phyloP scores from a whole-genome alignment of 2,113 vertebrate genomes.

The Fulica atra region DNA sequence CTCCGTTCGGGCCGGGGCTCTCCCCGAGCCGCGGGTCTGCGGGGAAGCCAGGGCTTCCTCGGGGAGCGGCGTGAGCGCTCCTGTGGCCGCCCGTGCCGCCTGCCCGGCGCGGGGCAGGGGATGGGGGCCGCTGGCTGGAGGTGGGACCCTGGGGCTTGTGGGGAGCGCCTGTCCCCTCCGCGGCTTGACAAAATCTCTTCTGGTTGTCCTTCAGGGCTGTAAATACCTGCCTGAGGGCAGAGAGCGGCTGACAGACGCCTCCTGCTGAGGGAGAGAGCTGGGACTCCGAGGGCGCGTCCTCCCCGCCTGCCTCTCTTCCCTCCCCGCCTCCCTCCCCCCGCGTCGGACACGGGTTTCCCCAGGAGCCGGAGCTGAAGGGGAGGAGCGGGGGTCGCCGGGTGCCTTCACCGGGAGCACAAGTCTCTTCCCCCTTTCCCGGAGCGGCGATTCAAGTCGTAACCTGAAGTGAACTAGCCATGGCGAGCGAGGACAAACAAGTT shows the following conservation, averaged over 20 bases:
- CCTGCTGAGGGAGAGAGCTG: neutral
- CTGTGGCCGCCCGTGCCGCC: neutral
- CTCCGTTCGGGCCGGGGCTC: neutral
- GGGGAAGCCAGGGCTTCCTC: neutral
- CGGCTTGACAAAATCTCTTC: neutral
- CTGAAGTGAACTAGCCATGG: slow-evolving; percentile 60
- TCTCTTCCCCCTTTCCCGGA: no score
- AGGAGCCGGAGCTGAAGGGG: neutral
- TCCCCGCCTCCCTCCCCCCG: neutral
- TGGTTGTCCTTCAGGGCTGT: slow-evolving; percentile 1
- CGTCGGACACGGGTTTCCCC: neutral
- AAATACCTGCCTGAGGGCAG: neutral
- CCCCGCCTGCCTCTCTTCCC: neutral
- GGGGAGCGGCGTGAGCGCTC: neutral
- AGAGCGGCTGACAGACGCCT: neutral
- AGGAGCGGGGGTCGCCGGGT: neutral
- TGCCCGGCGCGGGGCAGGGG: no score
- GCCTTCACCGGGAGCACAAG: neutral
- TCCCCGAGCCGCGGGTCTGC: neutral
- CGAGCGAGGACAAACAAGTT: slow-evolving; percentile 68
- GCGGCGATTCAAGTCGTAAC: neutral
- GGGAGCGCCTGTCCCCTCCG: neutral
- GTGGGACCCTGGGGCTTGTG: neutral
- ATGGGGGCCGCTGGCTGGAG: neutral
- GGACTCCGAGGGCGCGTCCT: slow-evolving; percentile 15